Evolutionary conservation across 1,140 invertebrate species (phyloP), one percentile per base, ranked within the genome.

Genomic region (Planococcus citri): DNA sequence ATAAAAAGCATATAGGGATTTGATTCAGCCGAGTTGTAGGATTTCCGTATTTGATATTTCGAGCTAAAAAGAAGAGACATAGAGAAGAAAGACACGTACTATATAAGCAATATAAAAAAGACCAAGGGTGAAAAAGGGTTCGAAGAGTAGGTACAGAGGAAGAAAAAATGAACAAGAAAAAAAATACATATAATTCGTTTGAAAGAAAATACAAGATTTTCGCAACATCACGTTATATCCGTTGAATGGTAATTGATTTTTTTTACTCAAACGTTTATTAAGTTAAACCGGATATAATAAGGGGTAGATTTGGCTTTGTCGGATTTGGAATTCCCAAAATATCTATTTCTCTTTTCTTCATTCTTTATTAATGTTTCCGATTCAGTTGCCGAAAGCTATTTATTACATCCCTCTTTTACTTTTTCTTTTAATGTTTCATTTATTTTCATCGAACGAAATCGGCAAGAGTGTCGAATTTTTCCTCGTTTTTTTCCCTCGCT

Each of bases 211-310:
- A 33, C 41, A 20, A 51, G 41, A 14, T 51, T 51, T 51, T 51
- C 41, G 41, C 41, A 51, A 51, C 41, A 51, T 51, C 41, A 20
- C 41, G 41, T 51, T 51, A 51, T 51, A 51, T 51, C 41, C 41
- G 10, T 51, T 20, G 41, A 51, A 51, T 51, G 41, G 41, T 51
- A 51, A 51, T 51, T 51, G 41, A 51, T 51, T 51, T 51, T 37
- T 51, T 51, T 51, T 51, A 14, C 41, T 51, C 41, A 51, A 51
- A 51, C 41, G 41, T 51, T 51, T 51, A 51, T 51, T 51, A 51
- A 51, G 41, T 51, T 51, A 51, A 51, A 51, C 41, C 41, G 41
- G 41, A 51, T 51, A 51, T 51, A 51, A 51, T 51, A 51, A 51
- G 41, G 41, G 41, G 41, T 51, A 51, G 41, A 51, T 51, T 51